Evolutionary conservation across 2,797 vertebrate genomes (phyloP), one percentile per base, ranked within the genome.

Genomic region (Enteromius treurensis): DNA sequence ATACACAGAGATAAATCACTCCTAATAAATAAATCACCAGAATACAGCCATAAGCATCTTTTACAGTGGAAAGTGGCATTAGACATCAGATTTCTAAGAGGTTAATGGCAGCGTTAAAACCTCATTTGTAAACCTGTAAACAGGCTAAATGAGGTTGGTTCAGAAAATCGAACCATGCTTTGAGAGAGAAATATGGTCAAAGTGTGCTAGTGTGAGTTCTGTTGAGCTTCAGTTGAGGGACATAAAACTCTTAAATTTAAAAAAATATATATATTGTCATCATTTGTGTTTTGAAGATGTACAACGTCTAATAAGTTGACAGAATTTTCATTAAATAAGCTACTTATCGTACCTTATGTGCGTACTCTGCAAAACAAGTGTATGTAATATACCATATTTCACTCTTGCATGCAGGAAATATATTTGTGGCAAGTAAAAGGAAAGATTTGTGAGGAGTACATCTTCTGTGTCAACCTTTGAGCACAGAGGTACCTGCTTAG

Each of bases 401-500:
- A 89, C 93, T 94, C 91, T 91, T 89, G 85, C 68, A 90, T 84
- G 88, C 89, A 88, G 67, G 91, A 82, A 89, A 89, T 89, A 85
- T 74, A 89, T 62, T 32, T 76, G 76, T 83, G 75, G 76, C 69
- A 68, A 69, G 77, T 82, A 80, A 90, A 86, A 84, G 79, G 87
- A 90, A 68, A 78, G 42, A 91, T 78, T 34, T 53, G 73, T 80
- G 49, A 92, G 90, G 90, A 90, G 90, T 82, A 88, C 83, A 85
- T 85, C 82, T 34, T 79, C 74, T 89, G 89, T 89, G 86, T 90
- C 80, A 90, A 89, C 87, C 86, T 86, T 93, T 90, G 92, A 93
- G 93, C 90, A 93, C 95, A 92, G 94, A 89, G 95, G 90, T 99
- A 99, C 98, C 97, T 99, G 96, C 94, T 92, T 91, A 92, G 94